Evolutionary conservation across 2,797 vertebrate species (phyloP).

Genomic region (Chrysocyon brachyurus): DNA sequence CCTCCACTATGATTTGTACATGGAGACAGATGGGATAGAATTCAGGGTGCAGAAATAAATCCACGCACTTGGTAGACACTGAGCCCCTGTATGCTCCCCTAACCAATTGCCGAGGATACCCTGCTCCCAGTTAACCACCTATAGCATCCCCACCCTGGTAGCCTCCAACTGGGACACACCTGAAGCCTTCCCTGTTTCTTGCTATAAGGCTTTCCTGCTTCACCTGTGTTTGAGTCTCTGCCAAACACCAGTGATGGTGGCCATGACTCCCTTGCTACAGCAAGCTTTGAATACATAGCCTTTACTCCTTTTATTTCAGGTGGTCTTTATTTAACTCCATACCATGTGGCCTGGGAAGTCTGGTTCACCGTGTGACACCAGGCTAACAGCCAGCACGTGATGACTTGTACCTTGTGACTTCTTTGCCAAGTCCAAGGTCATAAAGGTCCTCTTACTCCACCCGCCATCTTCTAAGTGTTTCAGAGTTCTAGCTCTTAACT

Average conservation of each 20-base stretch:
- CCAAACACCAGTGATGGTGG: not conserved
- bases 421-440: not conserved
- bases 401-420: not conserved
- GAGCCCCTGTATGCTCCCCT: not conserved
- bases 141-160: not conserved
- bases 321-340: not conserved
- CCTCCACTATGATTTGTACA: not conserved
- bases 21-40: not conserved
- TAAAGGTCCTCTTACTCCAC: not conserved
- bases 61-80: not conserved
- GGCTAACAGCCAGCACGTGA: not conserved
- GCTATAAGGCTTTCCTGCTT: not conserved
- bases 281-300: not conserved
- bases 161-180: not conserved
- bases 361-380: rapidly evolving
- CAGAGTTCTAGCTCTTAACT: not conserved
- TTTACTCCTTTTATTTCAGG: not conserved
- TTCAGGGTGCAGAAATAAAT: not conserved
- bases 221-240: not conserved
- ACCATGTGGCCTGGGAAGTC: not conserved
- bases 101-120: not conserved
- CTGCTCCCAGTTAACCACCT: not conserved
- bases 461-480: not conserved
- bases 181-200: not conserved
- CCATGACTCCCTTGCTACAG: not conserved